These are phyloP conservation scores for Tiliqua scincoides DNA, from an alignment of 2,113 vertebrate species.

Conservation along the genomic window DNA sequence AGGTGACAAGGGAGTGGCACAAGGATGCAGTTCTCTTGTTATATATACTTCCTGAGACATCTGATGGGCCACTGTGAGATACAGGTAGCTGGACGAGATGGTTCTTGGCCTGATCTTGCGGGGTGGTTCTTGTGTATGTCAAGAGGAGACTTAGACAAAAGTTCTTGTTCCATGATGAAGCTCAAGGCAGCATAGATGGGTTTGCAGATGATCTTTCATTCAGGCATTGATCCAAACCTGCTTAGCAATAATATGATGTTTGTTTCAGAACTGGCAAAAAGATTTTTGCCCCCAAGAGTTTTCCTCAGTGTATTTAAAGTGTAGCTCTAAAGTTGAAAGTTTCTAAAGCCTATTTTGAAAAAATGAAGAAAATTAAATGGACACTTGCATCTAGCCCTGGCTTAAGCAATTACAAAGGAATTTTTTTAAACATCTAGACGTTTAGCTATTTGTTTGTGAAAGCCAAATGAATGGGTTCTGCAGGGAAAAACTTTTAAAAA, in stretches of 20 bases:
- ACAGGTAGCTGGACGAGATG: no score
- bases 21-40: no score
- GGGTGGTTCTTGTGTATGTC: no score
- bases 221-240: background rate
- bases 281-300: background rate
- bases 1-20: no score
- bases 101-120: no score
- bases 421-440: background rate
- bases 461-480: background rate
- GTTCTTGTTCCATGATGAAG: background rate
- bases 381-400: background rate
- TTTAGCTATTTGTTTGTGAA: background rate
- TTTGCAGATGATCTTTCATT: background rate
- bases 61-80: no score
- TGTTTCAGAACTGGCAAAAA: background rate
- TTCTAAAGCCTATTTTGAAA: background rate
- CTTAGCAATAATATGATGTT: background rate
- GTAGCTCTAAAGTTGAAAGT: background rate
- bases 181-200: background rate
- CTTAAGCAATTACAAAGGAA: background rate
- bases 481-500: background rate
- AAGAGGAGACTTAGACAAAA: no score
- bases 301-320: background rate
- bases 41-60: no score
- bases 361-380: no score